These are phyloP conservation scores for Heliothis virescens DNA, from an alignment of 1,140 invertebrate species.

Conservation along the genomic window DNA sequence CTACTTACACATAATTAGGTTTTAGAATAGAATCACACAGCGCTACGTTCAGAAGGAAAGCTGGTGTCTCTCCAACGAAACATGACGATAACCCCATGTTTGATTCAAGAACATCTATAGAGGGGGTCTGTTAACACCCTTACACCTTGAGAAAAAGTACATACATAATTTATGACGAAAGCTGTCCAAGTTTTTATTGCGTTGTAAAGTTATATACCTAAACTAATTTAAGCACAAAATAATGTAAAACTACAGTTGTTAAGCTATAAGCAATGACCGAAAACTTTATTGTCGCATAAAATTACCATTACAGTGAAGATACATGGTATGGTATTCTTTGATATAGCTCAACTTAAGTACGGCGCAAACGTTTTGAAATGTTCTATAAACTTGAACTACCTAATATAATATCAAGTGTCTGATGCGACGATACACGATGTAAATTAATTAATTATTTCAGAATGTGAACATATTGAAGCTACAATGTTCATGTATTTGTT, in stretches of 20 bases:
- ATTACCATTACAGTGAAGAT: constrained; percentile 49
- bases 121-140: not conserved
- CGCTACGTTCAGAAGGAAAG: not conserved
- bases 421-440: not conserved
- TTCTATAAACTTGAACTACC: constrained; percentile 27
- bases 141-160: constrained; percentile 33
- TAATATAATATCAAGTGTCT: constrained; percentile 22
- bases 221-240: constrained; percentile 43
- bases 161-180: constrained; percentile 42
- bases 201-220: constrained; percentile 34
- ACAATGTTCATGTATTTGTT: not conserved
- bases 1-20: constrained; percentile 34
- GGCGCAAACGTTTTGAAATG: constrained; percentile 39
- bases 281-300: constrained; percentile 51
- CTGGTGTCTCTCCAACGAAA: not conserved
- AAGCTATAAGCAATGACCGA: constrained; percentile 42
- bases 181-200: constrained; percentile 42
- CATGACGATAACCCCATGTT: constrained; percentile 6
- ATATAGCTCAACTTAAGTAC: constrained; percentile 37
- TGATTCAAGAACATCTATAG: constrained; percentile 13
- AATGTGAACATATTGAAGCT: not conserved
- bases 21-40: constrained; percentile 15
- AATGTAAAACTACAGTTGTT: constrained; percentile 48
- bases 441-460: constrained; percentile 12
- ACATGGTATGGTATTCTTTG: constrained; percentile 40